Evolutionary conservation across 2,797 vertebrate species (phyloP), one percentile per base, ranked within the genome.

Genomic region (Hylomyscus alleni): DNA sequence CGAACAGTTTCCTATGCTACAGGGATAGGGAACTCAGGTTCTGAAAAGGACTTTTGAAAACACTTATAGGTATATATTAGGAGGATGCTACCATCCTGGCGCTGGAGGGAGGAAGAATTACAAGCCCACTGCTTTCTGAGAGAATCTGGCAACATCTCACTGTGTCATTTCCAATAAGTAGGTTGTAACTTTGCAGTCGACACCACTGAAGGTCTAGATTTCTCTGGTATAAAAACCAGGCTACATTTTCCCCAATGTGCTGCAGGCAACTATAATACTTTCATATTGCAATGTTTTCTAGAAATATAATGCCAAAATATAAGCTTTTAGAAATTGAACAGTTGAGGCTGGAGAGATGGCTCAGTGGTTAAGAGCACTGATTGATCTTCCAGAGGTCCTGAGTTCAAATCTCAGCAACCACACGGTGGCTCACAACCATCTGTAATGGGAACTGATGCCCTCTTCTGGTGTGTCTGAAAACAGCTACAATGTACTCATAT

Each of bases 311-410:
- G 40, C 6, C 62, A 86, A 89, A 86, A 78, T 13, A 29, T 2
- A 96, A 89, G 22, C 15, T 91, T 88, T 90, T 87, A 56, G 76
- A 95, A 92, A 95, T 2, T 54, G 7, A 77, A 62, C 12, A 47
- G 20, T 69, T n/a, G n/a, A n/a, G n/a, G n/a, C n/a, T n/a, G n/a
- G n/a, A n/a, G n/a, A n/a, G n/a, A n/a, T n/a, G n/a, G n/a, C n/a
- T n/a, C n/a, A n/a, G n/a, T n/a, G n/a, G n/a, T n/a, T n/a, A n/a
- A n/a, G n/a, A n/a, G n/a, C n/a, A n/a, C n/a, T n/a, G n/a, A n/a
- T n/a, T n/a, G n/a, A n/a, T n/a, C n/a, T n/a, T n/a, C n/a, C n/a
- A n/a, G n/a, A n/a, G n/a, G n/a, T n/a, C n/a, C n/a, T n/a, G n/a
- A n/a, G n/a, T n/a, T n/a, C n/a, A n/a, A n/a, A n/a, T n/a, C n/a